Conservation (phyloP, 2,797 vertebrate species). For the Loriculus beryllinus region DNA sequence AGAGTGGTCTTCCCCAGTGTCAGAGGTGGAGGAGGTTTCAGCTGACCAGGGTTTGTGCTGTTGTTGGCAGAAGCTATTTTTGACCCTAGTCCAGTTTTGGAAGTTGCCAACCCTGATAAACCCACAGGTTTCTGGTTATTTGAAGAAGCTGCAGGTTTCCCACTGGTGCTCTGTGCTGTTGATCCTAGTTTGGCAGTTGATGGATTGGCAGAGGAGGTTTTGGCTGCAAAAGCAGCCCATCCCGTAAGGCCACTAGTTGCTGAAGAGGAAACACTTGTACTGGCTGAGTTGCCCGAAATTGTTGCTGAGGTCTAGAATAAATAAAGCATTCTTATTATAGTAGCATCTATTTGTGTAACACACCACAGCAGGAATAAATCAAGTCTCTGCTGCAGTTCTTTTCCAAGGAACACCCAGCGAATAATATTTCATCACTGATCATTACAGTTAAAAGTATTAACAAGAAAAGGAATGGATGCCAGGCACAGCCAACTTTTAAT, state of each 20-base stretch:
- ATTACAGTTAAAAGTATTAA: not conserved
- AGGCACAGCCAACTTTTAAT: not conserved
- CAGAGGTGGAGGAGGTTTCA: slow-evolving; percentile 89
- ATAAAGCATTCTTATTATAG: slow-evolving; percentile 32
- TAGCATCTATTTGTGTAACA: not conserved
- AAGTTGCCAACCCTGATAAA: slow-evolving; percentile 83
- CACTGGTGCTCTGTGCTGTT: slow-evolving; percentile 76
- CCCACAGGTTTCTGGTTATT: slow-evolving; percentile 87
- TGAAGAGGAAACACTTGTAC: slow-evolving; percentile 79
- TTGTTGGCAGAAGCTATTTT: slow-evolving; percentile 78
- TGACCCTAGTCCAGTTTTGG: slow-evolving; percentile 83
- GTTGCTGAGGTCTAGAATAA: slow-evolving; percentile 80
- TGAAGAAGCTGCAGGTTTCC: slow-evolving; percentile 81
- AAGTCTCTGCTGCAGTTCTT: not conserved
- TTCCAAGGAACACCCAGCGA: not conserved
- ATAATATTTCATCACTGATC: not conserved
- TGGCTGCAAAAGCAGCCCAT: slow-evolving; percentile 95
- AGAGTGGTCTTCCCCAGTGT: slow-evolving; percentile 90
- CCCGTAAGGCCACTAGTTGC: slow-evolving; percentile 89
- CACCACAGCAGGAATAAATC: not conserved
- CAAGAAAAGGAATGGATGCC: not conserved
- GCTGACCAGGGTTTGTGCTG: slow-evolving; percentile 74
- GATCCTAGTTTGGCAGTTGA: slow-evolving; percentile 85
- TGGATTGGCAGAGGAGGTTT: slow-evolving; percentile 84
- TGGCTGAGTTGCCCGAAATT: slow-evolving; percentile 83